Evolutionary conservation across 2,113 vertebrate species (phyloP).

Genomic region (Antechinus stuartii): DNA sequence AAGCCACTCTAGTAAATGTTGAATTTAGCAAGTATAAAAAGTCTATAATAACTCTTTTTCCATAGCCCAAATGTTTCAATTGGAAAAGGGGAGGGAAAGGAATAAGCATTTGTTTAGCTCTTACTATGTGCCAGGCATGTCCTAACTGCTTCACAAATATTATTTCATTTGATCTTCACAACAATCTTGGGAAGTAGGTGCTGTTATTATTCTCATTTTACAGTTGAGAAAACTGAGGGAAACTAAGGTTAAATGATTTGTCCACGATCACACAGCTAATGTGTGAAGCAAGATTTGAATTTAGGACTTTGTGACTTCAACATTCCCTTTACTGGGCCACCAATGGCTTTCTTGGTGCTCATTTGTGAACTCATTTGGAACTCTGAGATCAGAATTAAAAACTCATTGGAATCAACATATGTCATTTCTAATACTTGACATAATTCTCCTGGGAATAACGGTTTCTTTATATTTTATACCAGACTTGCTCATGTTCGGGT

Average conservation of each 20-base stretch:
- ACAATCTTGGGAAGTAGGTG: neutral
- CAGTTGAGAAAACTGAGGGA: neutral
- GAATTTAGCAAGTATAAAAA: neutral
- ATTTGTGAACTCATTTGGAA: neutral
- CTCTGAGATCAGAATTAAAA: neutral
- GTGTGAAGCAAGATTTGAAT: neutral
- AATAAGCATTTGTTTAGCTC: neutral
- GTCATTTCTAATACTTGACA: neutral
- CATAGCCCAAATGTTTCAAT: neutral
- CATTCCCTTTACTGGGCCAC: neutral
- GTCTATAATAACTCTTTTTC: neutral
- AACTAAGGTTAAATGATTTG: neutral
- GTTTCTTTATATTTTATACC: no score
- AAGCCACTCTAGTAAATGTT: neutral
- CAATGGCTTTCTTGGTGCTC: neutral
- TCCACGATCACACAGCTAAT: neutral
- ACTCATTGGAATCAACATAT: neutral
- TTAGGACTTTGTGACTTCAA: neutral
- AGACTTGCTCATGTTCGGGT: no score
- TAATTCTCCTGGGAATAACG: no score
- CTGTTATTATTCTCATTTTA: neutral
- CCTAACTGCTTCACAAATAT: neutral
- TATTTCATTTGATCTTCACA: neutral
- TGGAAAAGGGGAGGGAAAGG: neutral
- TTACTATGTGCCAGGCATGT: neutral